Evolutionary conservation across 2,888 invertebrate species (phyloP).

Genomic region (Syrphus vitripennis): DNA sequence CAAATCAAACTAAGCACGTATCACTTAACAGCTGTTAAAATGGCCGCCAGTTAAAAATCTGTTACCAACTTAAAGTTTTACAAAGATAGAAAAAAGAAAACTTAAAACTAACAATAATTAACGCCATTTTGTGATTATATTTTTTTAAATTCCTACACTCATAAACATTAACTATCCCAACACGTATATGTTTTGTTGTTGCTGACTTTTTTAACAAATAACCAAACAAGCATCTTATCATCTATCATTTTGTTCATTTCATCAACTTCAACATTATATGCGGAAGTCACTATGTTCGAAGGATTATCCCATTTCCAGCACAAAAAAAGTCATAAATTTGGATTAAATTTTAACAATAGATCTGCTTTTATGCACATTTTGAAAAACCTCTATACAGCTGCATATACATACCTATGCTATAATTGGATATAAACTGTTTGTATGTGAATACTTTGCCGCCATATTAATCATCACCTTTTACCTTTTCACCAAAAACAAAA

Average conservation of each 20-base stretch:
- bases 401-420: constrained; percentile 60
- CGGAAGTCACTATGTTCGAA: constrained; percentile 55
- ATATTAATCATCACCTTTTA: constrained; percentile 64
- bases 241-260: constrained; percentile 21
- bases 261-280: constrained; percentile 41
- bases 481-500: constrained; percentile 21
- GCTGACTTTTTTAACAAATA: no score
- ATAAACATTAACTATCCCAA: no score
- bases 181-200: no score
- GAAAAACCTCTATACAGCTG: constrained; percentile 51
- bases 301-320: constrained; percentile 62
- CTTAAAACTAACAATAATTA: no score
- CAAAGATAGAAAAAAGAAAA: no score
- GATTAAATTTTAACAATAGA: constrained; percentile 47
- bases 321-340: constrained; percentile 65
- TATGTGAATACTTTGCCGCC: constrained; percentile 19
- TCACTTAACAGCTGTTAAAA: no score
- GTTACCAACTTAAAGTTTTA: no score
- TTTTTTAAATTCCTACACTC: no score
- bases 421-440: constrained; percentile 28
- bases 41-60: no score
- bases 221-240: no score
- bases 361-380: background rate
- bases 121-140: no score
- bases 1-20: no score